A percentile compares a stretch with the other conserved stretches of the same genome.
Evolutionary conservation across 1,140 invertebrate genomes (phyloP).

Genomic region (Bombus breviceps): DNA sequence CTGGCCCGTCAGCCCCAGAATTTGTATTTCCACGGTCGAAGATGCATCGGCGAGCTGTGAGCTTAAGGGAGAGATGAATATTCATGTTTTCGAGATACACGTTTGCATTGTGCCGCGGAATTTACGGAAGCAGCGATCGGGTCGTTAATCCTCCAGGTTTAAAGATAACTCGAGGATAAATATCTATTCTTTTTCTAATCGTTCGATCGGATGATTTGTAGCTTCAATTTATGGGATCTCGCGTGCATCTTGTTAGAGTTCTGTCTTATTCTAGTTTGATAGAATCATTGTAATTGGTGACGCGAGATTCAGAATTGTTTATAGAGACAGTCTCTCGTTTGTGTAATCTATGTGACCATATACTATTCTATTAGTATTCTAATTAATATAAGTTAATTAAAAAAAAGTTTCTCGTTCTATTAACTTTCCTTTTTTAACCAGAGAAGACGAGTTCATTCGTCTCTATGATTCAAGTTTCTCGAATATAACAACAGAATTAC

Average conservation of each 20-base stretch:
- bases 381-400: too few species aligned
- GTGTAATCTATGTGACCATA: too few species aligned
- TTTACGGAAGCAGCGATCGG: slow-evolving; percentile 15
- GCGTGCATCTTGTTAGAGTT: not conserved
- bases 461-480: too few species aligned
- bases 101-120: not conserved
- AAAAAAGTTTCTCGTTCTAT: too few species aligned
- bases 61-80: slow-evolving; percentile 25
- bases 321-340: too few species aligned
- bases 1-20: not conserved
- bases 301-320: not conserved
- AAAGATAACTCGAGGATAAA: not conserved
- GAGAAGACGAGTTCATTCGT: too few species aligned
- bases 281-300: not conserved
- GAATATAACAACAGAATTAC: too few species aligned
- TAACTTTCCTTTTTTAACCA: too few species aligned
- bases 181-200: not conserved
- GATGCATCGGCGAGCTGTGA: slow-evolving; percentile 1
- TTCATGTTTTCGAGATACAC: slow-evolving; percentile 24
- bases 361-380: too few species aligned
- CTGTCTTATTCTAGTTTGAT: too few species aligned
- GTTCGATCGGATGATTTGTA: not conserved
- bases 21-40: not conserved
- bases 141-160: slow-evolving; percentile 3
- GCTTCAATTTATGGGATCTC: not conserved